A percentile compares a stretch with the other conserved stretches of the same genome.
Conservation (phyloP, 2,888 invertebrate species). For the Drosophila acutilabella region DNA sequence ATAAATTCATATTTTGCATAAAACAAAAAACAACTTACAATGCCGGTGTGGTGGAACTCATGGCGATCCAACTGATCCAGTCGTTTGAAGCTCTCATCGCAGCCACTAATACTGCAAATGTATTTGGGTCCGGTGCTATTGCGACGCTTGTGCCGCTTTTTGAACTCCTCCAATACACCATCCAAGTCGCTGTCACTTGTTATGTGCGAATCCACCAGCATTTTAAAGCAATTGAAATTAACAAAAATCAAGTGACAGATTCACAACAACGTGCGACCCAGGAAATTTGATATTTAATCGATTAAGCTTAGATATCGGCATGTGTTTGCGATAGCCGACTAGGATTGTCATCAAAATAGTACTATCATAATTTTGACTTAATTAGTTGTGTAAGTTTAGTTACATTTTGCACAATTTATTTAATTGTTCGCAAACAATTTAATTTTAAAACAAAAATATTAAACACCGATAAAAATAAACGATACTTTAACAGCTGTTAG, state of each 20-base stretch:
- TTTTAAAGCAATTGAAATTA: slow-evolving; percentile 27
- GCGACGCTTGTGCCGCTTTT: slow-evolving; percentile 36
- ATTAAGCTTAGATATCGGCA: background rate
- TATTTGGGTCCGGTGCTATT: slow-evolving; percentile 81
- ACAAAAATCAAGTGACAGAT: background rate
- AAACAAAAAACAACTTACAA: slow-evolving; percentile 85
- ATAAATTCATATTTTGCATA: slow-evolving; percentile 17
- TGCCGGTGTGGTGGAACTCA: slow-evolving; percentile 86
- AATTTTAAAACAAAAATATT: background rate
- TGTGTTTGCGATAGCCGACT: background rate
- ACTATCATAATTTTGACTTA: no score
- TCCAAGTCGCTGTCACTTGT: slow-evolving; percentile 83
- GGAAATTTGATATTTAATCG: background rate
- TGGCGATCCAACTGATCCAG: slow-evolving; percentile 87
- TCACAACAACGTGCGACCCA: slow-evolving; percentile 27
- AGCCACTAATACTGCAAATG: slow-evolving; percentile 86
- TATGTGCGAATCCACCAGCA: slow-evolving; percentile 67
- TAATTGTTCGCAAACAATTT: no score
- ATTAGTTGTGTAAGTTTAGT: no score
- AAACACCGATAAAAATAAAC: background rate
- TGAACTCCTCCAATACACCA: slow-evolving; percentile 66
- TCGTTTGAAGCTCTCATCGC: slow-evolving; percentile 86
- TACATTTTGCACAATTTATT: no score
- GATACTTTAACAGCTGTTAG: background rate
- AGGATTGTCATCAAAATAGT: background rate